Percentiles rank a stretch among this genome's conserved stretches.
phyloP scores from a whole-genome alignment of 1,140 invertebrate genomes.

The Drosophila orena region DNA sequence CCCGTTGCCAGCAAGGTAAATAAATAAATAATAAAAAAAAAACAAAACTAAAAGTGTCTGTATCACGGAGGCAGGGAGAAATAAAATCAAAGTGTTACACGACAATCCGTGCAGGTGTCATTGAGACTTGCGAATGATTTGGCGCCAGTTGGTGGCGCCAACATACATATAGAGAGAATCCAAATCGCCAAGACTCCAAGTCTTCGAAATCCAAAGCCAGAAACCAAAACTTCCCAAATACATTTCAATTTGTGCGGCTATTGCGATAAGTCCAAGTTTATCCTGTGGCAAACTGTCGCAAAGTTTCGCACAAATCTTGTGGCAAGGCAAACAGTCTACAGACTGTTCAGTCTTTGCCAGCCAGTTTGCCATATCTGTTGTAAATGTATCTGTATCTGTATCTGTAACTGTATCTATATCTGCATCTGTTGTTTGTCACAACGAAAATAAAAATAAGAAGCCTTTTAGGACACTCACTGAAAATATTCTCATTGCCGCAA shows the following conservation, averaged over 20 bases:
- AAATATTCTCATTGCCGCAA: neutral
- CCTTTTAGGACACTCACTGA: neutral
- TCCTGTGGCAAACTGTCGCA: slow-evolving; percentile 17
- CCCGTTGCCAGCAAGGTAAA: slow-evolving; percentile 51
- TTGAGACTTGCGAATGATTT: slow-evolving; percentile 82
- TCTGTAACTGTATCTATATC: too few relatives aligned
- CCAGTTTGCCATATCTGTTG: slow-evolving; percentile 3
- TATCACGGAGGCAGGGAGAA: slow-evolving; percentile 14
- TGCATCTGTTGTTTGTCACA: neutral
- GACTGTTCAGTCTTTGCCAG: neutral
- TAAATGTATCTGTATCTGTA: too few relatives aligned
- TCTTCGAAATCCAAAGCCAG: neutral
- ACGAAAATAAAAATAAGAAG: neutral
- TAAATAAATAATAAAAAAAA: slow-evolving; percentile 28
- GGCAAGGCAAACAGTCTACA: slow-evolving; percentile 13
- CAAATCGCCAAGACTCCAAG: neutral
- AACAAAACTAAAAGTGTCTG: too few relatives aligned
- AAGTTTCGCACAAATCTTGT: slow-evolving; percentile 29
- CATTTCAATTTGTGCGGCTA: slow-evolving; percentile 12
- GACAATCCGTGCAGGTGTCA: slow-evolving; percentile 83
- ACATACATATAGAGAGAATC: neutral
- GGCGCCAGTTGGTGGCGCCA: slow-evolving; percentile 75
- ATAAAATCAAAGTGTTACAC: slow-evolving; percentile 79
- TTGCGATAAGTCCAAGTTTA: slow-evolving; percentile 28
- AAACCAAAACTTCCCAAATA: slow-evolving; percentile 1